Evolutionary conservation across 2,888 invertebrate species (phyloP).

Genomic region (Nomada fucata): DNA sequence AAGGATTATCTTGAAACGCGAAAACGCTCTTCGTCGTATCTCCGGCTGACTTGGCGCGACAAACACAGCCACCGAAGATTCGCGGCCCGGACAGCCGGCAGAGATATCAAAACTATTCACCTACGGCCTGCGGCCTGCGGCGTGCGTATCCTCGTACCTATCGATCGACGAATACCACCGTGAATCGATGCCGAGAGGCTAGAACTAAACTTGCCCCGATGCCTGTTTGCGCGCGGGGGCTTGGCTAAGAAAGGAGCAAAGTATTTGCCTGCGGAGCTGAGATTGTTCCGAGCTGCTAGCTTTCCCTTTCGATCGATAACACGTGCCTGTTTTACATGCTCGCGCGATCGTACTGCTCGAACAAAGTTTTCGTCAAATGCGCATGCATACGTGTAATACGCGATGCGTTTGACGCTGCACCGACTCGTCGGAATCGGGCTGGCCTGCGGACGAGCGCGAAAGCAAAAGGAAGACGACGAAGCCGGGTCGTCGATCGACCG

Average conservation of each 20-base stretch:
- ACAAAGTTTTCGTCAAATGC: no score
- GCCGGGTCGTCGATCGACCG: conserved; percentile 27
- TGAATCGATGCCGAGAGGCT: neutral
- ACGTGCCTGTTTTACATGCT: neutral
- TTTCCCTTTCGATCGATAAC: neutral
- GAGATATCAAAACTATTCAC: conserved; percentile 70
- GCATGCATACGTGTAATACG: no score
- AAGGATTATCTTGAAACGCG: conserved; percentile 82
- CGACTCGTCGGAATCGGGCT: no score
- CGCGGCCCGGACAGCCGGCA: conserved; percentile 50
- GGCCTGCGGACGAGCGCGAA: no score
- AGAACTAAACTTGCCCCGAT: neutral
- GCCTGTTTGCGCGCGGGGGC: neutral
- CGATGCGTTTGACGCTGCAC: no score
- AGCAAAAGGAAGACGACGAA: neutral
- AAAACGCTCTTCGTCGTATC: conserved; percentile 83
- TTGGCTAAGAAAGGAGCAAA: conserved; percentile 1
- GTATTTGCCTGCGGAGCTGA: neutral
- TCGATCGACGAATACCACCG: neutral
- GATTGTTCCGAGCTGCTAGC: neutral
- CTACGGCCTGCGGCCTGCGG: conserved; percentile 42
- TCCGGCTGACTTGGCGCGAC: conserved; percentile 59
- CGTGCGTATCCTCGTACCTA: neutral
- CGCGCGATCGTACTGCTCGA: neutral
- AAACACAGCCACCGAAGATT: conserved; percentile 66